Percentiles rank a stretch among this genome's conserved stretches.
Conservation (phyloP, 2,888 invertebrate genomes). For the Cyclophora punctaria region DNA sequence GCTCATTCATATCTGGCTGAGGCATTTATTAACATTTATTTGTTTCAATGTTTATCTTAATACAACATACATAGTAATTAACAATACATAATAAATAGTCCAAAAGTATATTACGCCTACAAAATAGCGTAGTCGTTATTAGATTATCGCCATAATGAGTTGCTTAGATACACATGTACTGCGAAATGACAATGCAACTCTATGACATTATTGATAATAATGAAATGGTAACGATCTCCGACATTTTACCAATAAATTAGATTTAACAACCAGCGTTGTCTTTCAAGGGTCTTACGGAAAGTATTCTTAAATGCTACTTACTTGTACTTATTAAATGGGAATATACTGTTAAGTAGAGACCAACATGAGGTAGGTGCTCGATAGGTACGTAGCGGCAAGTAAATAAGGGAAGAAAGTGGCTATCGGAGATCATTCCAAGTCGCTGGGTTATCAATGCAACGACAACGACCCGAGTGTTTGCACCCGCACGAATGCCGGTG, state of each 20-base stretch:
- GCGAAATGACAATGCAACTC: slow-evolving; percentile 62
- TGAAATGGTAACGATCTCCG: slow-evolving; percentile 48
- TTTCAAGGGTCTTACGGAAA: too few relatives aligned
- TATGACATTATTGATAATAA: slow-evolving; percentile 50
- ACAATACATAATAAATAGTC: slow-evolving; percentile 76
- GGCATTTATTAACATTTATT: slow-evolving; percentile 77
- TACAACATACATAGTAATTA: slow-evolving; percentile 77
- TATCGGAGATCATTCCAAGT: slow-evolving; percentile 28
- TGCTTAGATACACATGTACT: slow-evolving; percentile 48
- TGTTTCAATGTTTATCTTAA: slow-evolving; percentile 71
- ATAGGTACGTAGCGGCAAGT: too few relatives aligned
- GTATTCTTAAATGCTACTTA: too few relatives aligned
- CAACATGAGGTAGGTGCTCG: too few relatives aligned
- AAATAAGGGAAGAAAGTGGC: not conserved
- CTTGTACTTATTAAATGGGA: too few relatives aligned
- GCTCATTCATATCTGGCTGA: slow-evolving; percentile 63
- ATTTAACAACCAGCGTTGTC: too few relatives aligned
- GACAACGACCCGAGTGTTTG: slow-evolving; percentile 23
- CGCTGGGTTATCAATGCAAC: slow-evolving; percentile 21
- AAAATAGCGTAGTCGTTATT: slow-evolving; percentile 75
- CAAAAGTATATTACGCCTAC: slow-evolving; percentile 77
- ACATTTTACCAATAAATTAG: slow-evolving; percentile 19
- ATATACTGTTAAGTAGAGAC: too few relatives aligned
- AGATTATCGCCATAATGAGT: slow-evolving; percentile 71
- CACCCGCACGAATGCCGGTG: slow-evolving; percentile 7